These are phyloP conservation scores for Lithobates pipiens DNA, from an alignment of 2,797 vertebrate species.

Conservation along the genomic window DNA sequence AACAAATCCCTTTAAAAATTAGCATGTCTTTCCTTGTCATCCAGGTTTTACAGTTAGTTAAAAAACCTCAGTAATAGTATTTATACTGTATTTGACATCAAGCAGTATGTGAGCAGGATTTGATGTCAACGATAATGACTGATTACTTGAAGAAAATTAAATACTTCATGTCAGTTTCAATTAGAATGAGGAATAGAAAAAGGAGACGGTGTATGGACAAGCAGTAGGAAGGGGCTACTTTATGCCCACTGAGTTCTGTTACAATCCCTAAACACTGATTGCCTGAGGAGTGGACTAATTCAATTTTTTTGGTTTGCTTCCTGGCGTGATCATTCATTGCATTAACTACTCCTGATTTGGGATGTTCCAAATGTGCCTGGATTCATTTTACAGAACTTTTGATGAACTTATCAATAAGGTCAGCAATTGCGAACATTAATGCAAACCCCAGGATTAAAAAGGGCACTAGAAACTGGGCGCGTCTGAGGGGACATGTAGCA, in stretches of 20 bases:
- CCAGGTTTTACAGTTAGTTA: too few relatives aligned
- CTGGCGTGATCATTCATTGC: constrained; percentile 16
- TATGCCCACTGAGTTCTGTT: neutral
- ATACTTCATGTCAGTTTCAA: constrained; percentile 58
- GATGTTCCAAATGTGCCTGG: too few relatives aligned
- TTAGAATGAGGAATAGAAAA: constrained; percentile 45
- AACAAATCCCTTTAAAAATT: too few relatives aligned
- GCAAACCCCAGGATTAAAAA: too few relatives aligned
- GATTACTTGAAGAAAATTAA: constrained; percentile 58
- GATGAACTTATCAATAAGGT: too few relatives aligned
- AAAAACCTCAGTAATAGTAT: neutral
- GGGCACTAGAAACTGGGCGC: too few relatives aligned
- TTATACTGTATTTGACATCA: constrained; percentile 16
- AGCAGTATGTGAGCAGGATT: constrained; percentile 5
- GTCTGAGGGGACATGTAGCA: too few relatives aligned
- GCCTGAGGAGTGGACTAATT: neutral
- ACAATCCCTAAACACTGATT: constrained; percentile 26
- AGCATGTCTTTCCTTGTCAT: neutral
- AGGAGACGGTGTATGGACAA: constrained; percentile 31
- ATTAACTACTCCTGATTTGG: constrained; percentile 31
- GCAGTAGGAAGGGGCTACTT: neutral
- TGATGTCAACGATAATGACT: constrained; percentile 57
- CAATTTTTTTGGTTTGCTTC: constrained; percentile 6
- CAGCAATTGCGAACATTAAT: too few relatives aligned
- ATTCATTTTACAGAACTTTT: too few relatives aligned